Evolutionary conservation across 2,113 vertebrate genomes (phyloP).

Genomic region (Fregata magnificens): DNA sequence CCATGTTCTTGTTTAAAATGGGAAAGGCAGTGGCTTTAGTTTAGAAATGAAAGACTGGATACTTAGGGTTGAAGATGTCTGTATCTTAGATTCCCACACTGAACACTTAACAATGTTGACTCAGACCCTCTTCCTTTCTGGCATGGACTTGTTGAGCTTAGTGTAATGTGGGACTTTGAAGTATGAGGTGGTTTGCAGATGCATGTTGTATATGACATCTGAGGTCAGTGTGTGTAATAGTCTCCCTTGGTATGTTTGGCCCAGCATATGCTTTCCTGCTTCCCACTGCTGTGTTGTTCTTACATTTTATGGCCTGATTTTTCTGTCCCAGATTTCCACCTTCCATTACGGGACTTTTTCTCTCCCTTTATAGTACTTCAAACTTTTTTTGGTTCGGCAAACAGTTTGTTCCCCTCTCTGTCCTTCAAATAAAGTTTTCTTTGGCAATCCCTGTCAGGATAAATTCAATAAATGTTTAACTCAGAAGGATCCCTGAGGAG

Average conservation of each 20-base stretch:
- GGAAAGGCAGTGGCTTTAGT: not conserved
- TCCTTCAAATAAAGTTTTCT: slow-evolving; percentile 61
- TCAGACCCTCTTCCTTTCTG: not conserved
- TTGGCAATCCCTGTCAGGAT: slow-evolving; percentile 49
- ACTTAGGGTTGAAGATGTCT: not conserved
- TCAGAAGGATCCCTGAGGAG: slow-evolving; percentile 47
- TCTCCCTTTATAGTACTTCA: slow-evolving; percentile 48
- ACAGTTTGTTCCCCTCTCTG: slow-evolving; percentile 26
- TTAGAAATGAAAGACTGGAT: not conserved
- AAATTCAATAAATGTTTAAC: slow-evolving; percentile 62
- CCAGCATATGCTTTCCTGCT: slow-evolving; percentile 3
- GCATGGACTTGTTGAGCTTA: not conserved
- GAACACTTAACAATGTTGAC: not conserved
- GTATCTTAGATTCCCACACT: not conserved
- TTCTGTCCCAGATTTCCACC: slow-evolving; percentile 32
- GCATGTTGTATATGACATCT: not conserved
- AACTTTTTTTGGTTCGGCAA: slow-evolving; percentile 35
- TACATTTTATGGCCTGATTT: slow-evolving; percentile 43
- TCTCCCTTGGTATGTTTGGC: slow-evolving; percentile 23
- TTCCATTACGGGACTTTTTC: slow-evolving; percentile 33
- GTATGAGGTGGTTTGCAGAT: slow-evolving; percentile 21
- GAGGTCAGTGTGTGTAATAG: slow-evolving; percentile 19
- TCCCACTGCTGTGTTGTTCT: slow-evolving; percentile 19
- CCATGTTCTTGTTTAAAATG: not conserved
- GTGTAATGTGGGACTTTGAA: not conserved